These are phyloP conservation scores for Macrophya alboannulata DNA, from an alignment of 2,888 invertebrate species.

Conservation along the genomic window DNA sequence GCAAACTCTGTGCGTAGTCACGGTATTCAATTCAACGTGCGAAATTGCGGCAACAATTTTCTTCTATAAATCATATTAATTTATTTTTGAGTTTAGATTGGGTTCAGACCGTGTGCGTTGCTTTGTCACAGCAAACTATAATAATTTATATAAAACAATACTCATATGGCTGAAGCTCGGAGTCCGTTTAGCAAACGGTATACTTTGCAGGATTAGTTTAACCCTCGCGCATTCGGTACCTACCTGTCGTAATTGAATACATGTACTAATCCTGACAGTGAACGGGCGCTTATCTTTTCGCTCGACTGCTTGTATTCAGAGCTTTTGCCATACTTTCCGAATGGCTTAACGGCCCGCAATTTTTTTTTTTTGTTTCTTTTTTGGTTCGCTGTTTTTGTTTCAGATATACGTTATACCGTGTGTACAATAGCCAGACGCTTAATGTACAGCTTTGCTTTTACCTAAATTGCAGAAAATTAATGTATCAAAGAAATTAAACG, in stretches of 20 bases:
- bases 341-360: neutral
- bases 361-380: neutral
- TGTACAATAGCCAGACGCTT: neutral
- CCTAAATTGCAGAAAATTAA: neutral
- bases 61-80: neutral
- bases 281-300: conserved; percentile 35
- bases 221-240: neutral
- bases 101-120: neutral
- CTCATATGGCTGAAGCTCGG: conserved; percentile 5
- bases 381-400: neutral
- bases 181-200: conserved; percentile 32
- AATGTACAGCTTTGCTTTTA: neutral
- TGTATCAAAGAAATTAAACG: neutral
- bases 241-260: conserved; percentile 42
- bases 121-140: neutral
- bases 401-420: neutral
- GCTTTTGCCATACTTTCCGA: conserved; percentile 3
- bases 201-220: conserved; percentile 43
- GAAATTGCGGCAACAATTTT: neutral
- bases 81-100: neutral
- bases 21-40: neutral
- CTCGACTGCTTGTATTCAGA: conserved; percentile 22
- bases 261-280: conserved; percentile 33
- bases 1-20: neutral
- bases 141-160: neutral